Percentiles rank a stretch among this genome's conserved stretches.
Evolutionary conservation across 2,888 invertebrate genomes (phyloP).

Genomic region (Apamea monoglypha): DNA sequence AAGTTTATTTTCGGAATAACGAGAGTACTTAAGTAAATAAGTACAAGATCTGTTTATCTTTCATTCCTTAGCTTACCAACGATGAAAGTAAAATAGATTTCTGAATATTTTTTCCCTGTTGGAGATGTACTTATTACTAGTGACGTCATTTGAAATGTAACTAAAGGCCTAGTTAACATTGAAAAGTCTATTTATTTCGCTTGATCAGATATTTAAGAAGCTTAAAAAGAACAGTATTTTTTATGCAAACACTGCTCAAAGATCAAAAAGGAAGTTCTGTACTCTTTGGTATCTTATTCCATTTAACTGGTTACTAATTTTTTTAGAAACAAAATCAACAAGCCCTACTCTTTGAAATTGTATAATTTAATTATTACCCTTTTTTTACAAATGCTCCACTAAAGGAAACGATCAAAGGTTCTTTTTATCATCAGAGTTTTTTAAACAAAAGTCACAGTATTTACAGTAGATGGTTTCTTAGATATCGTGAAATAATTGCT

Average conservation of each 20-base stretch:
- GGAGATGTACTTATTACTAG: neutral
- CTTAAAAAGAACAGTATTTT: constrained; percentile 52
- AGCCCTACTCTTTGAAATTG: constrained; percentile 57
- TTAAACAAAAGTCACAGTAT: constrained; percentile 10
- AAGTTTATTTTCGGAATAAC: neutral
- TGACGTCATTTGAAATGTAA: constrained; percentile 7
- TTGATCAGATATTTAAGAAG: constrained; percentile 28
- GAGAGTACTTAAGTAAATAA: too few relatives aligned
- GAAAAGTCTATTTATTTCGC: constrained; percentile 17
- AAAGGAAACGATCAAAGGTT: constrained; percentile 57
- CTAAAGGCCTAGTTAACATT: neutral
- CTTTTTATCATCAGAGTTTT: constrained; percentile 23
- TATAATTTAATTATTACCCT: constrained; percentile 62
- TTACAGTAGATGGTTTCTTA: constrained; percentile 21
- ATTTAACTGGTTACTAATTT: constrained; percentile 50
- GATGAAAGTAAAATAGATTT: constrained; percentile 17
- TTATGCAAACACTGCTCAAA: constrained; percentile 49
- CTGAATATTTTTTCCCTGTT: constrained; percentile 5
- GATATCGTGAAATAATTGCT: constrained; percentile 31
- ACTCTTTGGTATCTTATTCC: constrained; percentile 66
- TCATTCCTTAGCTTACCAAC: constrained; percentile 16
- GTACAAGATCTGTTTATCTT: constrained; percentile 5
- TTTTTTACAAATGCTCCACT: constrained; percentile 52
- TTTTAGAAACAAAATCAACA: constrained; percentile 49
- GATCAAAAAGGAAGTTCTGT: constrained; percentile 54